Conservation (phyloP, 1,140 invertebrate species). For the Coenobita brevimanus region DNA sequence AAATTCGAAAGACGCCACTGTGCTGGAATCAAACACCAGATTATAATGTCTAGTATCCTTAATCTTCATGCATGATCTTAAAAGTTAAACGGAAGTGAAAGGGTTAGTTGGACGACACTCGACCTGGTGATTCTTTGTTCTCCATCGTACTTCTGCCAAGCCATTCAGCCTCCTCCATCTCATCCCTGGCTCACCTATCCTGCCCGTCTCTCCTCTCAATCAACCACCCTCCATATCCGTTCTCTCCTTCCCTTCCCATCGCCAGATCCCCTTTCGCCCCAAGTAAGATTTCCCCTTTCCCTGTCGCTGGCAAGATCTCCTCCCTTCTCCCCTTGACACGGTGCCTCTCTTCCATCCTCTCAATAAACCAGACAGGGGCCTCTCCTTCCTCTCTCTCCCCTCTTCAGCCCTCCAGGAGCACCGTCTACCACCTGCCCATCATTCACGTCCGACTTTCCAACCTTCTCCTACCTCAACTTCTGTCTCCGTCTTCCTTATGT, state of each 20-base stretch:
- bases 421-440: background rate
- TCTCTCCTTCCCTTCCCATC: background rate
- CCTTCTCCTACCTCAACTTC: background rate
- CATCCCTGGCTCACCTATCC: conserved; percentile 5
- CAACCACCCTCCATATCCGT: conserved; percentile 21
- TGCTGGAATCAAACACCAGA: no score
- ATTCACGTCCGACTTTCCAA: no score
- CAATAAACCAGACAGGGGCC: conserved; percentile 36
- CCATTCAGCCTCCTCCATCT: no score
- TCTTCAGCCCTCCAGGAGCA: background rate
- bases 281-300: background rate
- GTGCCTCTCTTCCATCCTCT: conserved; percentile 8
- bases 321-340: background rate
- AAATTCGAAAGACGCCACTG: no score
- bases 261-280: background rate
- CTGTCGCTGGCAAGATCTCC: background rate
- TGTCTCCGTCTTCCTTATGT: no score
- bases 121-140: no score
- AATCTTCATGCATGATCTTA: no score
- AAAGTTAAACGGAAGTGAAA: no score
- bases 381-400: conserved; percentile 10
- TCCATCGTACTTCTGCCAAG: no score
- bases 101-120: no score
- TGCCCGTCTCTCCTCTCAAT: conserved; percentile 12
- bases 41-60: no score